phyloP scores from a whole-genome alignment of 2,888 invertebrate genomes.

The Congeria kusceri region DNA sequence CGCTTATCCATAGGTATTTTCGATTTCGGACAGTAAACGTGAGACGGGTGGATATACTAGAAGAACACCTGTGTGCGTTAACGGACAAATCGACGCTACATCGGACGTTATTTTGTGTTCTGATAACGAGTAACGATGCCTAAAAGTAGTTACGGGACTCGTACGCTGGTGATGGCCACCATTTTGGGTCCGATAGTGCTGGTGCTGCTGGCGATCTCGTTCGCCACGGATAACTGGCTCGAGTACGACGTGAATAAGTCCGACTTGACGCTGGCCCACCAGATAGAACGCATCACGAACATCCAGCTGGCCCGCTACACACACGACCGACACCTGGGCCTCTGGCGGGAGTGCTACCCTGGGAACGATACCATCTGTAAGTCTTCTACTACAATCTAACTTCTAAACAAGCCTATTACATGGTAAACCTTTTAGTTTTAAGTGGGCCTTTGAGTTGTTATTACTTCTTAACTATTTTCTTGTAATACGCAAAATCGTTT shows the following conservation, averaged over 20 bases:
- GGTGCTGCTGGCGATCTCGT: background rate
- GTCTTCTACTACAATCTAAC: conserved; percentile 65
- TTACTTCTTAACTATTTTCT: conserved; percentile 24
- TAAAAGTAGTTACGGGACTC: conserved; percentile 64
- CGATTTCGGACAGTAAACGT: no score
- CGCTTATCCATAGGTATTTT: no score
- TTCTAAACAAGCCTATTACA: background rate
- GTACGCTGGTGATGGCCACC: conserved; percentile 20
- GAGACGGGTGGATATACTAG: no score
- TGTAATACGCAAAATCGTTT: background rate
- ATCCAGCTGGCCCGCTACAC: conserved; percentile 61
- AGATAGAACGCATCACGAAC: background rate
- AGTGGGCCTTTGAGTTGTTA: background rate
- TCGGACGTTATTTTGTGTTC: no score
- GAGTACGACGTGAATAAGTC: background rate
- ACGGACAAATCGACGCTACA: no score
- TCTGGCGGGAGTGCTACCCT: conserved; percentile 81
- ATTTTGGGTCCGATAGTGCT: background rate
- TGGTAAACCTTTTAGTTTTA: background rate
- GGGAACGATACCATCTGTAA: conserved; percentile 79
- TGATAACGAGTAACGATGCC: conserved; percentile 47
- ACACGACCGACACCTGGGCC: conserved; percentile 75
- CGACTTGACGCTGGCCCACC: background rate
- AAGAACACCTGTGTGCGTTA: no score
- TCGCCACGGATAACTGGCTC: background rate